Evolutionary conservation across 37 sponge, comb jelly and placozoan genomes (phyloP), one percentile per base, ranked within the genome.

Genomic region (Crambe crambe): DNA sequence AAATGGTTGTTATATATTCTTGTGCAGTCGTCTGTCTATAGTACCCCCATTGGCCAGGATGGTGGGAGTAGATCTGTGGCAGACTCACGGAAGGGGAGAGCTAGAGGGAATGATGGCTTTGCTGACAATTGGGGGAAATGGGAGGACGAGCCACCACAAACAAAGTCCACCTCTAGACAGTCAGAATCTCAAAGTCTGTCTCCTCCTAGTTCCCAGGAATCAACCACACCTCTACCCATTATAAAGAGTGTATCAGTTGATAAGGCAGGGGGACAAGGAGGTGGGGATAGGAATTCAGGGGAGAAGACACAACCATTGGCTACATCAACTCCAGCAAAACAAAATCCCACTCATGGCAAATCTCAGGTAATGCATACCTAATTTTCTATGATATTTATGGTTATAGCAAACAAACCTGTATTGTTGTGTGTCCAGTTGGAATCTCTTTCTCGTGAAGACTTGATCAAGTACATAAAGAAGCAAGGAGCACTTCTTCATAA

Each of bases 381-480:
- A 30, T 27, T 23, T 27, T 62, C 10, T 62, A 62, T 62, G 63
- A 18, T 62, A 62, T 27, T 20, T 62, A 27, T 20, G 18, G 12
- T 12, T 54, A 47, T 6, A 15, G 51, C 6, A 30, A 20, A 62
- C 15, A 27, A 8, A 62, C 6, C 63, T 62, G 63, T 62, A 62
- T 62, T 30, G 15, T 23, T 62, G 6, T 20, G 6, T 62, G 51
- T 47, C 1, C 44, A 95, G 96, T 63, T 95, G 79, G 96, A 95
- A 2, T 68, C 58, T 39, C 74, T 95, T 36, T 51, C 87, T 5
- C 61, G 86, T 65, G 93, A 92, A 57, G 96, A 95, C 10, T 61
- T 92, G 42, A 51, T 95, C 30, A 89, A 92, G 80, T 89, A 86
- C 37, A 61, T 92, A 25, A 92, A 86, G 85, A 95, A 83, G 56